Percentiles rank a stretch among this genome's conserved stretches.
phyloP scores from a whole-genome alignment of 2,797 vertebrate genomes.

The Myotis vivesi region DNA sequence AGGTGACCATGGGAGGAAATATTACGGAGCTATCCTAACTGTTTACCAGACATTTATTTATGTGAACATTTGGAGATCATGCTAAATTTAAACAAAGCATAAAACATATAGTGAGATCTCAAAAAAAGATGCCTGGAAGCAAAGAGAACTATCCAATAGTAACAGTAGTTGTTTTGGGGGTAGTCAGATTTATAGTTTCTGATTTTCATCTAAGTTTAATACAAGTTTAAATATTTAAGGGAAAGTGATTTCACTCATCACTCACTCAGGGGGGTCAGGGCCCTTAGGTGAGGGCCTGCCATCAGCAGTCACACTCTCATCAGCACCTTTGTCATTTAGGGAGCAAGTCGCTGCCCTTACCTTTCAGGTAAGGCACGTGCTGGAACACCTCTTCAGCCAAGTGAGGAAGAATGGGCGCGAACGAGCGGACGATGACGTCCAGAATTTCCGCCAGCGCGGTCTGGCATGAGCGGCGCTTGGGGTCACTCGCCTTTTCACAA shows the following conservation, averaged over 20 bases:
- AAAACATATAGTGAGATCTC: background rate
- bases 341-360: slow-evolving; percentile 72
- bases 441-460: slow-evolving; percentile 91
- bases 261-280: too few species aligned
- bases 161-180: background rate
- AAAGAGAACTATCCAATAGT: background rate
- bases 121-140: background rate
- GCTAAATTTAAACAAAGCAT: background rate
- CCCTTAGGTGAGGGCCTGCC: fast-evolving
- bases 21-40: background rate
- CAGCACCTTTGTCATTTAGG: background rate
- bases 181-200: background rate
- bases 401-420: slow-evolving; percentile 95
- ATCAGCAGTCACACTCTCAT: fast-evolving
- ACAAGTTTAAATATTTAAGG: background rate
- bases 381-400: slow-evolving; percentile 95
- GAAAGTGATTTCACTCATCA: background rate
- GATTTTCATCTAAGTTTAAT: background rate
- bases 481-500: slow-evolving; percentile 89
- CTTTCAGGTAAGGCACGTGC: slow-evolving; percentile 89
- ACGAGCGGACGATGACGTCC: slow-evolving; percentile 89
- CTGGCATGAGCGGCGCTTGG: slow-evolving; percentile 93
- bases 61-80: background rate
- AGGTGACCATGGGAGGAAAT: background rate
- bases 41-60: background rate